phyloP scores from a whole-genome alignment of 1,140 invertebrate species.

The Philopotamus ludificatus region DNA sequence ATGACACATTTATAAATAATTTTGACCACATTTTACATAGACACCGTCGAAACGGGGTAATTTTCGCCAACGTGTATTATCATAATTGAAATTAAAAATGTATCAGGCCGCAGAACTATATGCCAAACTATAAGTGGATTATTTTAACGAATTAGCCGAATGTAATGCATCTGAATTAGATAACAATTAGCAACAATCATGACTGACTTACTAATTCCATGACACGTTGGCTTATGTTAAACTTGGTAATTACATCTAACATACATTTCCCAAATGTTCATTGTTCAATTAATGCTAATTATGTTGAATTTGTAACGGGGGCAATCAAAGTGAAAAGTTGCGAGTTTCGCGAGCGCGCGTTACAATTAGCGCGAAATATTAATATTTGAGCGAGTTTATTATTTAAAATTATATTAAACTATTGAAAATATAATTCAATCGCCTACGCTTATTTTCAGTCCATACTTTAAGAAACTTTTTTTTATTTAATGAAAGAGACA shows the following conservation, averaged over 20 bases:
- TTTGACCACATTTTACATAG: no score
- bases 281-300: background rate
- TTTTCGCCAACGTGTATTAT: background rate
- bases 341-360: background rate
- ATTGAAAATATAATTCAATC: no score
- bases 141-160: slow-evolving; percentile 21
- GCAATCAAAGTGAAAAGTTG: background rate
- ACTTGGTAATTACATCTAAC: slow-evolving; percentile 16
- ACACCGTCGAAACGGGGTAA: background rate
- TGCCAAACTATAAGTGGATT: slow-evolving; percentile 4
- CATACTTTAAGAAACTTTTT: no score
- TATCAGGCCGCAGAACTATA: background rate
- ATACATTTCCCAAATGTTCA: background rate
- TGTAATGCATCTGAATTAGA: slow-evolving; percentile 23
- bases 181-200: slow-evolving; percentile 26
- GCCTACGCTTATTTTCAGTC: no score
- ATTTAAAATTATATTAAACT: no score
- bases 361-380: no score
- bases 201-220: slow-evolving; percentile 24
- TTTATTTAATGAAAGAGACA: no score
- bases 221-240: slow-evolving; percentile 7
- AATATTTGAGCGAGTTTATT: no score
- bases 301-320: background rate
- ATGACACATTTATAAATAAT: no score
- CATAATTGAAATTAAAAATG: background rate